Base-by-base conservation (phyloP, 2,888 invertebrate species). In the Sinhomidia bicolor region DNA sequence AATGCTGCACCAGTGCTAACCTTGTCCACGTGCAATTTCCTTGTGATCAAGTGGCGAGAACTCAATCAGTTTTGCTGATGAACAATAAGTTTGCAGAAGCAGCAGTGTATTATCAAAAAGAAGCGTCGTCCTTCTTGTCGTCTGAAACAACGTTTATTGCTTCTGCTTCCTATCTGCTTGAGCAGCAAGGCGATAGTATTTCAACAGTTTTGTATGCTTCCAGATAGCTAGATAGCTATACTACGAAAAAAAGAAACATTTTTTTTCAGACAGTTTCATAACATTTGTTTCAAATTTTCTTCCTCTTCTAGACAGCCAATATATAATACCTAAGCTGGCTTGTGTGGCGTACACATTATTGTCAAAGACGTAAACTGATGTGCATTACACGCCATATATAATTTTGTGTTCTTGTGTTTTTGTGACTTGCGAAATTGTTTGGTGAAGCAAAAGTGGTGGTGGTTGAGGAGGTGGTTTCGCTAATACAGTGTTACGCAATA, bases 21-120 rank as follows among this genome's bases (percentile, higher is more conserved):
- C 68, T 86, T 62, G 86, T 80, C 44, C 54, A 80, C 80, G 80
- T 86, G 78, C 85, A 85, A 71, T 57, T 74, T 60, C 32, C 57
- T 84, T 74, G 74, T 84, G 74, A 74, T 57, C 41, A 80, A 79
- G 78, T 29, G 36, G 36, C n/a, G 57, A 71, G 83, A 76, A 84
- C 84, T 84, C 84, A 44, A 62, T 80, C 80, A 62, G 29, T 54
- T 79, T 54, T 36, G 57, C 57, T 79, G 36, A 79, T 79, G 78
- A 57, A 80, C 20, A 80, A 62, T 80, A 23, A 20, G 36, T 36
- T 2, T 29, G 23, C 26, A 23, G 26, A n/a, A 54, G 7, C 36
- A 57, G 5, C 57, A 79, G 74, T 17, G 78, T 29, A 36, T 10
- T 14, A 5, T 47, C 36, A 32, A 68, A 14, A 36, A 36, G 14